A percentile compares a stretch with the other conserved stretches of the same genome.
These are phyloP conservation scores for Rhynchotus rufescens DNA, from an alignment of 2,797 vertebrate genomes.

Conservation along the genomic window DNA sequence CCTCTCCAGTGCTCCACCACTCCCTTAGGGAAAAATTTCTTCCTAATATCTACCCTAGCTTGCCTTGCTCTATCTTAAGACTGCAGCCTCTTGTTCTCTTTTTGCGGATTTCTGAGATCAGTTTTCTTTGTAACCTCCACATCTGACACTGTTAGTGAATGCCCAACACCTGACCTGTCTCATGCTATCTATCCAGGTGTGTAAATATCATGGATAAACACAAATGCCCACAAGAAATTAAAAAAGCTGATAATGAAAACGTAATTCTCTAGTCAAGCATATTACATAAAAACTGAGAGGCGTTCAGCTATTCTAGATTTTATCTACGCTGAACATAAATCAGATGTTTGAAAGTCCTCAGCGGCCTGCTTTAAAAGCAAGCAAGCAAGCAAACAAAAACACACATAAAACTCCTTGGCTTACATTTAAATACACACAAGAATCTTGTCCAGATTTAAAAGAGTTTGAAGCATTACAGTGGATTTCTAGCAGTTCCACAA, in stretches of 20 bases:
- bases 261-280: neutral
- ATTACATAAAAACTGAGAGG: neutral
- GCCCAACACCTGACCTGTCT: neutral
- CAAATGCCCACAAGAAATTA: neutral
- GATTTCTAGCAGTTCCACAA: neutral
- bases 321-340: neutral
- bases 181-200: neutral
- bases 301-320: neutral
- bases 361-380: neutral
- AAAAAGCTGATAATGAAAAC: neutral
- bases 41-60: neutral
- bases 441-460: neutral
- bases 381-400: neutral
- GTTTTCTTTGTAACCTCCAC: neutral
- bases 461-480: neutral
- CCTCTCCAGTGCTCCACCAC: neutral
- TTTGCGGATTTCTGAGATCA: neutral
- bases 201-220: neutral
- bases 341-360: neutral
- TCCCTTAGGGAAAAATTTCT: neutral
- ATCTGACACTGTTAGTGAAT: neutral
- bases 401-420: neutral
- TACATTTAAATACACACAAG: rapidly evolving
- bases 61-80: neutral
- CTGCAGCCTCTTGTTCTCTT: neutral